Evolutionary conservation across 1,140 invertebrate species (phyloP).

Genomic region (Drosophila sproati): DNA sequence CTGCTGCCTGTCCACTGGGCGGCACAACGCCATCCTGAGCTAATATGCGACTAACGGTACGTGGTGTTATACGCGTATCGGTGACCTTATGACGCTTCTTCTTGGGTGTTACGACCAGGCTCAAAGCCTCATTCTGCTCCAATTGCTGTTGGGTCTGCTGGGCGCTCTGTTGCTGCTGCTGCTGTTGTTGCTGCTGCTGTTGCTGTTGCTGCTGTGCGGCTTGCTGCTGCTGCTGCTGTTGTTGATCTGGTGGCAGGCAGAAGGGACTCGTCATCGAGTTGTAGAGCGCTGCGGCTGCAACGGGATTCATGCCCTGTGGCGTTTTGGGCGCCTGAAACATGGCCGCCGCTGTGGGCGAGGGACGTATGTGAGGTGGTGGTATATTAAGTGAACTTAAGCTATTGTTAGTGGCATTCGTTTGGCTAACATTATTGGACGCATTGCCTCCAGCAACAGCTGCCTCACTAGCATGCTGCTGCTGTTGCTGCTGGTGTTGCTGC

Average conservation of each 20-base stretch:
- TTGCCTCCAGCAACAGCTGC: conserved; percentile 48
- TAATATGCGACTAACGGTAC: conserved; percentile 93
- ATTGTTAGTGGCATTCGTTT: conserved; percentile 78
- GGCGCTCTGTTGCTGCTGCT: conserved; percentile 86
- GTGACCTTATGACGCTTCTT: conserved; percentile 99
- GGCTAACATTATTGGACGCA: conserved; percentile 50
- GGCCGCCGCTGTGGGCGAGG: conserved; percentile 88
- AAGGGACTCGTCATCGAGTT: conserved; percentile 87
- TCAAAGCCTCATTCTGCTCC: conserved; percentile 97
- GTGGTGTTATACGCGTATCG: conserved; percentile 96
- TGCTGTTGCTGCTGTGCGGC: conserved; percentile 74
- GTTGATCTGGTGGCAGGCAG: conserved; percentile 86
- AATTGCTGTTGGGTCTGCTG: conserved; percentile 84
- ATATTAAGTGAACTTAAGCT: conserved; percentile 85
- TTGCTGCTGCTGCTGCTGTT: conserved; percentile 68
- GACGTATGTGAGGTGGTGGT: conserved; percentile 89
- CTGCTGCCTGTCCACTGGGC: conserved; percentile 79
- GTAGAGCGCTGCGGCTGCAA: conserved; percentile 88
- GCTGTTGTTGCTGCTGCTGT: conserved; percentile 76
- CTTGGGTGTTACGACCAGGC: conserved; percentile 96
- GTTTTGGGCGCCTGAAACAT: conserved; percentile 93
- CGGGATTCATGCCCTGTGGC: conserved; percentile 89
- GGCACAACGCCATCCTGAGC: conserved; percentile 91
- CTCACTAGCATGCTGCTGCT: conserved; percentile 47
- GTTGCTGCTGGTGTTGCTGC: conserved; percentile 52